A percentile compares a stretch with the other conserved stretches of the same genome.
These are phyloP conservation scores for Drosophila paramelanica DNA, from an alignment of 2,888 invertebrate genomes.

Conservation along the genomic window DNA sequence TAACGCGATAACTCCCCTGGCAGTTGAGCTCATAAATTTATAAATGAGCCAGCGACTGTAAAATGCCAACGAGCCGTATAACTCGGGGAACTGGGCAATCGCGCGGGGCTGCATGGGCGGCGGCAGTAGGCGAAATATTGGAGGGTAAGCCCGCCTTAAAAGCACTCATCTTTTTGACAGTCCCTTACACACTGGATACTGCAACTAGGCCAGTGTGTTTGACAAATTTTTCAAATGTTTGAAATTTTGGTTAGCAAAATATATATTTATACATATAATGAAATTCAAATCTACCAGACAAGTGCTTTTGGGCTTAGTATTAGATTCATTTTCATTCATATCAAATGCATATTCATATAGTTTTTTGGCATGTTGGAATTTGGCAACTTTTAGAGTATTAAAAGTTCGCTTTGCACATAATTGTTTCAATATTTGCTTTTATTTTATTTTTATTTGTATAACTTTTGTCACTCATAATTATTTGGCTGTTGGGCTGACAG, in stretches of 20 bases:
- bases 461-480: slow-evolving; percentile 81
- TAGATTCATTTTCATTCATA: neutral
- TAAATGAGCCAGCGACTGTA: slow-evolving; percentile 79
- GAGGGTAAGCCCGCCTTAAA: slow-evolving; percentile 29
- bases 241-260: too few relatives aligned
- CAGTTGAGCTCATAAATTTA: slow-evolving; percentile 80
- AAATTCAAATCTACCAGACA: too few relatives aligned
- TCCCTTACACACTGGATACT: neutral
- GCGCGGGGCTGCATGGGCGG: neutral
- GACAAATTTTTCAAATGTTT: neutral
- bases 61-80: slow-evolving; percentile 76
- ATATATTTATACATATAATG: too few relatives aligned
- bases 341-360: too few relatives aligned
- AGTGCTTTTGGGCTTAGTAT: too few relatives aligned
- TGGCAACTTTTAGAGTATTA: slow-evolving; percentile 21
- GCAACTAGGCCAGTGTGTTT: slow-evolving; percentile 5
- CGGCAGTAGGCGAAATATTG: slow-evolving; percentile 21
- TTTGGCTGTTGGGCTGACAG: slow-evolving; percentile 64
- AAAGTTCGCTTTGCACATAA: neutral
- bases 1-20: slow-evolving; percentile 80
- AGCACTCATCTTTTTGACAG: slow-evolving; percentile 52
- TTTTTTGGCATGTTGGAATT: neutral
- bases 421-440: slow-evolving; percentile 16
- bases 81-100: slow-evolving; percentile 31
- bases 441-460: slow-evolving; percentile 66